phyloP scores from a whole-genome alignment of 2,888 invertebrate genomes.

The Linnaemya tessellans region DNA sequence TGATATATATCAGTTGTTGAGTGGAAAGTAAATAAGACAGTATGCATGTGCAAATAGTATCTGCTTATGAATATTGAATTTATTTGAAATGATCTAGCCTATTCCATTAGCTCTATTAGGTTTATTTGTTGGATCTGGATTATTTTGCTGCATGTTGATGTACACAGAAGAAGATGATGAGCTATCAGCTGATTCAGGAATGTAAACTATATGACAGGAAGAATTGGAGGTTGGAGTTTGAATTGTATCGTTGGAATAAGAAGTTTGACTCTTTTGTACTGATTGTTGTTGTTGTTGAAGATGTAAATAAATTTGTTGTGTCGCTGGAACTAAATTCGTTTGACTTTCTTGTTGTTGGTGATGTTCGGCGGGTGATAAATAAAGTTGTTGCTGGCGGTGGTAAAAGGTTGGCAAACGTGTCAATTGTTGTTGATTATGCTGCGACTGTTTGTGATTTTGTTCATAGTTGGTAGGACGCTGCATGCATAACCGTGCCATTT shows the following conservation, averaged over 20 bases:
- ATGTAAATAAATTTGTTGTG: constrained; percentile 56
- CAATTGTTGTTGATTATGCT: constrained; percentile 40
- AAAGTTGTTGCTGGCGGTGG: constrained; percentile 51
- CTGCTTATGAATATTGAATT: background rate
- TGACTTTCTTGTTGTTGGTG: constrained; percentile 35
- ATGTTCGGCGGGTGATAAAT: constrained; percentile 39
- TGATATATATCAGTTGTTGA: too few species aligned
- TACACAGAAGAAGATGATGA: background rate
- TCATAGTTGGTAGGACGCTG: constrained; percentile 54
- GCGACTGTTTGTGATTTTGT: constrained; percentile 39
- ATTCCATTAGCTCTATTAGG: constrained; percentile 19
- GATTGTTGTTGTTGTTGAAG: constrained; percentile 56
- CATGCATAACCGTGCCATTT: constrained; percentile 61
- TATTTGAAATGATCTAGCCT: constrained; percentile 3
- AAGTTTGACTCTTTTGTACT: constrained; percentile 42
- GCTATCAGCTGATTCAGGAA: constrained; percentile 22
- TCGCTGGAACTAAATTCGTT: background rate
- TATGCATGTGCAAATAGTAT: background rate
- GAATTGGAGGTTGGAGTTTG: background rate
- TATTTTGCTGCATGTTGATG: constrained; percentile 10
- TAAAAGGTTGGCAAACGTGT: constrained; percentile 46
- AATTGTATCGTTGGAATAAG: constrained; percentile 8
- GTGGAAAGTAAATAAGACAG: too few species aligned
- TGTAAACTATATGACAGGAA: constrained; percentile 9
- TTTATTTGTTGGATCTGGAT: constrained; percentile 11